Base-by-base conservation (phyloP, 1,140 invertebrate species). In the Platyura marginata region DNA sequence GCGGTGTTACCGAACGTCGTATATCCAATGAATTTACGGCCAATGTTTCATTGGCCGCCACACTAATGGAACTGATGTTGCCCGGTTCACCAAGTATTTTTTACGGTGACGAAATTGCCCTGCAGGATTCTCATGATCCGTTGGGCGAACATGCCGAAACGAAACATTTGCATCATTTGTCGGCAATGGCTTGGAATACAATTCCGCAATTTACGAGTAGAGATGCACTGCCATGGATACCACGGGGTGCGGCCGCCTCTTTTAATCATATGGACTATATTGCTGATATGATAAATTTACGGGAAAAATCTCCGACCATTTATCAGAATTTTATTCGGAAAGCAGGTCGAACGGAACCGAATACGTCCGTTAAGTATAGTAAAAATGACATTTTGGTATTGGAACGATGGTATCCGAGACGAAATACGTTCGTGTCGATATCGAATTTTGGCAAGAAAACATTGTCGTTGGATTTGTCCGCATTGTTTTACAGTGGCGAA, bases 21-120 rank as follows among this genome's bases (percentile, higher is more conserved):
- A 51, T 82, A 13, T 72, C 75, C 2, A 63, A 64, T 10, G 57
- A 61, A 45, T 39, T 67, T 19, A 56, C 62, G 29, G 51, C 55
- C 4, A 79, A 81, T 52, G 71, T 71, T 15, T 76, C 73, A 23
- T 55, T 71, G 41, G 75, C 76, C 3, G 66, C 74, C 2, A 69
- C 70, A 10, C 60, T 83, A 34, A 61, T 88, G 43, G 69, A 77
- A 44, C 68, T 85, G 52, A 75, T 77, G 63, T 55, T 89, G 19
- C 83, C 85, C 2, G 85, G 85, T 4, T 82, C 81, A 9, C 71
- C 80, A 0, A 82, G 69, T 48, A 73, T 88, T 48, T 81, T 86
- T 55, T 86, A 87, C 55, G 81, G 81, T 5, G 82, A 88, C 57
- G 83, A 86, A 67, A 71, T 85, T 46, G 71, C 70, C 15, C 59